Evolutionary conservation across 2,797 vertebrate species (phyloP).

Genomic region (Oryzias dopingdopingensis): DNA sequence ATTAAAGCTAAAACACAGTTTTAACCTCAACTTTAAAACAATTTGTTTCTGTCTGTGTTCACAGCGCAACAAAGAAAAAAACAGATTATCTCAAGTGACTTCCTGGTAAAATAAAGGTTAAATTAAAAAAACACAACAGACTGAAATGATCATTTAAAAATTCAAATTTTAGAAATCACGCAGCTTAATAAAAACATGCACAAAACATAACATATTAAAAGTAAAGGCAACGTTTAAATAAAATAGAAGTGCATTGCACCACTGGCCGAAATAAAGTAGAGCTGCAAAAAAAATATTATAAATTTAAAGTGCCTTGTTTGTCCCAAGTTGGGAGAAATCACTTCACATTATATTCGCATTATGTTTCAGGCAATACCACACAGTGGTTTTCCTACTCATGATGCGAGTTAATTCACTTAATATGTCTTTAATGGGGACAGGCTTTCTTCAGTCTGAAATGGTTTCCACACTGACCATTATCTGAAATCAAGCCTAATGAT

Average conservation of each 20-base stretch:
- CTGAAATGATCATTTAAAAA: too few relatives aligned
- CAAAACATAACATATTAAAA: too few relatives aligned
- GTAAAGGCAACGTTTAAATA: too few relatives aligned
- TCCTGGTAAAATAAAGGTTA: too few relatives aligned
- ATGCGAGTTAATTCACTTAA: constrained; percentile 79
- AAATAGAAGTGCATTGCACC: background rate
- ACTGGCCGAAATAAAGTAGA: constrained; percentile 11
- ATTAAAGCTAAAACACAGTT: too few relatives aligned
- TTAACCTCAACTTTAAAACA: too few relatives aligned
- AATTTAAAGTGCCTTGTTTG: constrained; percentile 60
- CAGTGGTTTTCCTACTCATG: constrained; percentile 67
- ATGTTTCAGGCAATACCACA: constrained; percentile 70
- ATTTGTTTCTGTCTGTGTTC: too few relatives aligned
- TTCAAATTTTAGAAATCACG: too few relatives aligned
- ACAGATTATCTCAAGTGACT: too few relatives aligned
- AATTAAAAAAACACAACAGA: too few relatives aligned
- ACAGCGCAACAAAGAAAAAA: too few relatives aligned
- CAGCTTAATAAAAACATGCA: too few relatives aligned
- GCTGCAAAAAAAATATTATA: constrained; percentile 60
- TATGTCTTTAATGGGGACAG: constrained; percentile 77
- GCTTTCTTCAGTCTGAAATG: constrained; percentile 76
- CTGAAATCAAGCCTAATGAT: constrained; percentile 79
- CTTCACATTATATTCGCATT: constrained; percentile 77
- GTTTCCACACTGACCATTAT: constrained; percentile 78
- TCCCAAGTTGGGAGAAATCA: constrained; percentile 72